Evolutionary conservation across 2,888 invertebrate genomes (phyloP), one percentile per base, ranked within the genome.

Genomic region (Mylabris sibirica): DNA sequence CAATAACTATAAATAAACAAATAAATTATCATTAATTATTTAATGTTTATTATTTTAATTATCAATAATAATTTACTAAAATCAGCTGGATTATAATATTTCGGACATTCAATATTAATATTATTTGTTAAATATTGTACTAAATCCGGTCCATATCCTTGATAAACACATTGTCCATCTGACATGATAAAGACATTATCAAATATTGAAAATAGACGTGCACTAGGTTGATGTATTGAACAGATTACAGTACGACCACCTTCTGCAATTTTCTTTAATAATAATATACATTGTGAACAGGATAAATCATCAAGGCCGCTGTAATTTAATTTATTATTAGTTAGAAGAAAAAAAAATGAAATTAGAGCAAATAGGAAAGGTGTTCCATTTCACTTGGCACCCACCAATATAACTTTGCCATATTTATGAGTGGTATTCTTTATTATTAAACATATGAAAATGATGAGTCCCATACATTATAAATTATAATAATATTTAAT

Each of bases 181-280:
- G 96, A 92, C 60, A 98, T 89, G 66, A 98, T 90, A 81, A 97
- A 98, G 2, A 97, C 91, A 81, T 97, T 92, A 85, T 95, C 96
- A 82, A 98, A 96, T 87, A 93, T 93, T 14, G 94, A 90, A 84
- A 98, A 98, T 63, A 97, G 87, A 75, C 92, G 92, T 0, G 98
- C 97, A 72, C 96, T 97, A 0, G 98, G 98, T n/a, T 98, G 97
- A 85, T 98, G 98, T 63, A 98, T 91, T 0, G 97, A 97, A 81
- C 97, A 98, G 67, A 98, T 90, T 6, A 98, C 93, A 0, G 97
- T 98, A 35, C 98, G 88, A 0, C 98, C 98, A 0, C 92, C 92
- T 68, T 91, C 87, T 0, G 97, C 96, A 62, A 98, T 88, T 30
- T 91, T 88, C 81, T 93, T 94, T n/a, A 98, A 86, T 20, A 98